phyloP scores from a whole-genome alignment of 2,113 vertebrate genomes.

The Gobiocypris rarus region DNA sequence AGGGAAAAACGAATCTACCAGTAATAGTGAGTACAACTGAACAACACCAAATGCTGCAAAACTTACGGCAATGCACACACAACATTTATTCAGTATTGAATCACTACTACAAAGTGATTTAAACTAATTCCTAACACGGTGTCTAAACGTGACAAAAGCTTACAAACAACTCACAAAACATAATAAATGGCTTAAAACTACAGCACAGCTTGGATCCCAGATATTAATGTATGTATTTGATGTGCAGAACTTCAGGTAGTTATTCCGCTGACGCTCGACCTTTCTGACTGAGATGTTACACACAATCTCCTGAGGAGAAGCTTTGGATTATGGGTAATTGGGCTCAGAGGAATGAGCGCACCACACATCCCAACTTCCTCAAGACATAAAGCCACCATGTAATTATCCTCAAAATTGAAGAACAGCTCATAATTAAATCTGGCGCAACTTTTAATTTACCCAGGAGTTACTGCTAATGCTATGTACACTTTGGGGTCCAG shows the following conservation, averaged over 20 bases:
- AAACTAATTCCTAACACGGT: too few relatives aligned
- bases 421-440: slow-evolving; percentile 53
- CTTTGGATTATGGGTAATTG: slow-evolving; percentile 23
- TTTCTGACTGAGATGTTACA: slow-evolving; percentile 1
- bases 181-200: too few relatives aligned
- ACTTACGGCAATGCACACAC: not conserved
- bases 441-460: slow-evolving; percentile 44
- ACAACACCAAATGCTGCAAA: not conserved
- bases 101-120: not conserved
- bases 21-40: not conserved
- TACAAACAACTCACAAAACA: too few relatives aligned
- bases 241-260: not conserved
- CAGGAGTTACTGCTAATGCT: slow-evolving; percentile 36
- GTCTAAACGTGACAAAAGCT: too few relatives aligned
- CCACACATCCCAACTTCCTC: slow-evolving; percentile 40
- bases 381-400: slow-evolving; percentile 33
- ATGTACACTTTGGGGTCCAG: not conserved
- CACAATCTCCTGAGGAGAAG: not conserved
- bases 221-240: not conserved
- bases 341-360: slow-evolving; percentile 37
- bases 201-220: too few relatives aligned
- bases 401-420: slow-evolving; percentile 51
- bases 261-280: not conserved
- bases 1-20: not conserved
- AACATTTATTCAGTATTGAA: not conserved